Evolutionary conservation across 2,888 invertebrate genomes (phyloP), one percentile per base, ranked within the genome.

Genomic region (Dicyrtoma fusca): DNA sequence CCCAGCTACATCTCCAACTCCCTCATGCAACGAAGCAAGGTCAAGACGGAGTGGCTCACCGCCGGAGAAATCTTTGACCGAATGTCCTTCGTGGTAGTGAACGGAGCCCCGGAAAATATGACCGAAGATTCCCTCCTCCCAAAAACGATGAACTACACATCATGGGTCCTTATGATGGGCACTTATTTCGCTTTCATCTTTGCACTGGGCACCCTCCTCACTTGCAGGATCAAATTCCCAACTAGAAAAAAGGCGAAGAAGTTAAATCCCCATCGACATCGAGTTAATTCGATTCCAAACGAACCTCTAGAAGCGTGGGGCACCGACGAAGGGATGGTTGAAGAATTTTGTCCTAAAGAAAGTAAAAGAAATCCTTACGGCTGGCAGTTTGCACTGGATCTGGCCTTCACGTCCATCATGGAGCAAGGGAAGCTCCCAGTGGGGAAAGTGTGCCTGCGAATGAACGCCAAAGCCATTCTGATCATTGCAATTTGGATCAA

Each of bases 401-500:
- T 70, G 3, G 42, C 49, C 2, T 62, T 62, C 23, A 47, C 62
- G 1, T 47, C 70, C 34, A 55, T 70, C n/a, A 10, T 70, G 23
- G 70, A 70, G 25, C 70, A 70, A 63, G 44, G 62, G 8, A n/a
- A 26, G 4, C 13, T 70, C 1, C 51, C 57, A 1, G 25, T 23
- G 2, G 49, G 17, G 1, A 51, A 25, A 10, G n/a, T 63, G 2
- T 47, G 25, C 6, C 1, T 5, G 34, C 14, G 63, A 13, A 5
- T 63, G 42, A 70, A 14, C 44, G 6, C 13, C 1, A 70, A 70
- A 47, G 26, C 61, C 0, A 44, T 70, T 1, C 17, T 62, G 8
- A n/a, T 70, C 1, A 70, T 70, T 19, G 6, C 49, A 4, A 64
- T 71, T 34, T 71, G 71, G 71, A 55, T 71, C 8, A 71, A 71